Conservation (phyloP, 2,797 vertebrate genomes). For the Hozukius guyotensis region DNA sequence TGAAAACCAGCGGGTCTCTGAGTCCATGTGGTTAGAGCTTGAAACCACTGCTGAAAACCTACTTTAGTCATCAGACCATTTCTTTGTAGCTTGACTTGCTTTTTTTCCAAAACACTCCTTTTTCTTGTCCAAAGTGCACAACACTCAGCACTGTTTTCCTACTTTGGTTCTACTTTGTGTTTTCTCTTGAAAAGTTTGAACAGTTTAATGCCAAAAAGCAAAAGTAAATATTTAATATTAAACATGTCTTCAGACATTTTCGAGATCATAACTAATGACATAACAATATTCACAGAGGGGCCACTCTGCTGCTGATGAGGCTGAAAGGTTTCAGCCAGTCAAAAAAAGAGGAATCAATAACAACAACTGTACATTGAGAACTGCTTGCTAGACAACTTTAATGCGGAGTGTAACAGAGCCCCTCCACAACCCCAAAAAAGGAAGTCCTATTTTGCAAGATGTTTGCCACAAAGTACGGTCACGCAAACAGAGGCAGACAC, state of each 20-base stretch:
- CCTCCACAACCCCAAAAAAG: neutral
- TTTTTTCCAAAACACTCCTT: neutral
- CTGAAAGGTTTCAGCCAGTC: neutral
- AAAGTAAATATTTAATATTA: neutral
- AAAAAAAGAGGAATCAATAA: neutral
- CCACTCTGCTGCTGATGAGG: neutral
- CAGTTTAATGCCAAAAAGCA: neutral
- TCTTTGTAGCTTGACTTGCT: neutral
- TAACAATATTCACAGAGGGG: neutral
- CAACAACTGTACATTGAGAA: neutral
- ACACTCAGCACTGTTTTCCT: neutral
- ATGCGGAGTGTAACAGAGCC: neutral
- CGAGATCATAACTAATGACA: neutral
- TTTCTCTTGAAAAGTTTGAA: neutral
- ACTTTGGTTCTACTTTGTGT: neutral
- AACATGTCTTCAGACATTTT: neutral
- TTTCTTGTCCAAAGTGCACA: neutral
- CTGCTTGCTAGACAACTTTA: neutral
- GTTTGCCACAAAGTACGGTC: neutral
- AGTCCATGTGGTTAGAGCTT: neutral
- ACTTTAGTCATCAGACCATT: neutral
- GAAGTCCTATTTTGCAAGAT: neutral
- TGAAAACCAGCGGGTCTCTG: conserved; percentile 48
- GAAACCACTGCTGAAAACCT: neutral
- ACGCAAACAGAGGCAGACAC: neutral